These are phyloP conservation scores for Ailurus styani DNA, from an alignment of 2,113 vertebrate species.

Conservation along the genomic window DNA sequence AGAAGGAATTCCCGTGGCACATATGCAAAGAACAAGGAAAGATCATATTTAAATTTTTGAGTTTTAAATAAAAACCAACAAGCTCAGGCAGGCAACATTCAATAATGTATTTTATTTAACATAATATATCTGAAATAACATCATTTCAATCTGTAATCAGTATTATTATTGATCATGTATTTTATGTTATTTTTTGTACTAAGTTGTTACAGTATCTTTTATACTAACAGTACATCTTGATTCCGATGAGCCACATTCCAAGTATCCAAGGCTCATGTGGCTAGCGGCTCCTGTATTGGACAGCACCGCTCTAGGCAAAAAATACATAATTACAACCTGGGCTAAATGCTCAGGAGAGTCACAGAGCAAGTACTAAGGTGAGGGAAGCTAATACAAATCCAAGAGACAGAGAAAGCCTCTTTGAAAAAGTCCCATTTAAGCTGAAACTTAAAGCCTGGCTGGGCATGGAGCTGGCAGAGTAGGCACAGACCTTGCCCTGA, in stretches of 20 bases:
- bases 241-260: neutral
- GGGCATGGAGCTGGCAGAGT: neutral
- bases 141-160: neutral
- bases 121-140: neutral
- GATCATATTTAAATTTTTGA: neutral
- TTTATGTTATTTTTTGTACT: neutral
- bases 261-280: neutral
- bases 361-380: neutral
- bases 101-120: neutral
- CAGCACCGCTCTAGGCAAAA: neutral
- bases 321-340: neutral
- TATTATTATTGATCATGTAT: too few species aligned
- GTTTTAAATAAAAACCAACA: neutral
- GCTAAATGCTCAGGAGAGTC: neutral
- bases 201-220: neutral
- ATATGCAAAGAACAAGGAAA: neutral
- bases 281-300: neutral
- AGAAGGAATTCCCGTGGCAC: neutral
- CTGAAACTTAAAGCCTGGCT: neutral
- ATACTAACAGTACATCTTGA: neutral
- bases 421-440: neutral
- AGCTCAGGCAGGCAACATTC: neutral
- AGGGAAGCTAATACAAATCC: neutral
- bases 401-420: neutral
- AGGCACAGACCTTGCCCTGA: rapidly evolving